A percentile compares a stretch with the other conserved stretches of the same genome.
phyloP scores from a whole-genome alignment of 1,140 invertebrate genomes.

The Drosophila sproati region DNA sequence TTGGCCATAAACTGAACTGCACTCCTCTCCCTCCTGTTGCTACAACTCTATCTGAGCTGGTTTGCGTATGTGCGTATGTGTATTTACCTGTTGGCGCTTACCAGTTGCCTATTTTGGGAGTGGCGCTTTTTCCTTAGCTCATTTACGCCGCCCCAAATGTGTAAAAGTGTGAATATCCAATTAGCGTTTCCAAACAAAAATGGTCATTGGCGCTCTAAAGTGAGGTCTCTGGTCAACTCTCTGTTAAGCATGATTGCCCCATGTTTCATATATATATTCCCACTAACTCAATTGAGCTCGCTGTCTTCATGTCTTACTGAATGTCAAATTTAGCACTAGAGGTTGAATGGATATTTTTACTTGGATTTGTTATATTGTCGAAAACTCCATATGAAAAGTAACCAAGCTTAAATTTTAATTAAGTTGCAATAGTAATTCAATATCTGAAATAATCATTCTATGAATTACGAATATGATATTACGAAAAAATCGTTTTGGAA shows the following conservation, averaged over 20 bases:
- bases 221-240: conserved; percentile 6
- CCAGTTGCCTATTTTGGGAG: conserved; percentile 81
- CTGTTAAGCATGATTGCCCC: conserved; percentile 3
- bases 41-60: conserved; percentile 20
- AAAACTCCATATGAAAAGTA: too few species aligned
- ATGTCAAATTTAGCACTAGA: not conserved
- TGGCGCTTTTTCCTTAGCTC: conserved; percentile 68
- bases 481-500: too few species aligned
- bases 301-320: conserved; percentile 9
- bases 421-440: too few species aligned
- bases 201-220: conserved; percentile 31
- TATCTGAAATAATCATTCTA: too few species aligned
- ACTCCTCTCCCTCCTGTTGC: not conserved
- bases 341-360: too few species aligned
- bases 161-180: conserved; percentile 78
- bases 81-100: conserved; percentile 63
- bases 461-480: too few species aligned
- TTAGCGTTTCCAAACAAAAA: conserved; percentile 58
- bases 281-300: not conserved
- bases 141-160: conserved; percentile 76
- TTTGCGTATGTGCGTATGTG: conserved; percentile 40
- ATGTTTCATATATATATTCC: not conserved
- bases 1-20: conserved; percentile 15
- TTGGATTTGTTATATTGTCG: not conserved
- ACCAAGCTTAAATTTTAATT: too few species aligned